Conservation (phyloP, 1,140 invertebrate species). For the Drosophila pruinosa region DNA sequence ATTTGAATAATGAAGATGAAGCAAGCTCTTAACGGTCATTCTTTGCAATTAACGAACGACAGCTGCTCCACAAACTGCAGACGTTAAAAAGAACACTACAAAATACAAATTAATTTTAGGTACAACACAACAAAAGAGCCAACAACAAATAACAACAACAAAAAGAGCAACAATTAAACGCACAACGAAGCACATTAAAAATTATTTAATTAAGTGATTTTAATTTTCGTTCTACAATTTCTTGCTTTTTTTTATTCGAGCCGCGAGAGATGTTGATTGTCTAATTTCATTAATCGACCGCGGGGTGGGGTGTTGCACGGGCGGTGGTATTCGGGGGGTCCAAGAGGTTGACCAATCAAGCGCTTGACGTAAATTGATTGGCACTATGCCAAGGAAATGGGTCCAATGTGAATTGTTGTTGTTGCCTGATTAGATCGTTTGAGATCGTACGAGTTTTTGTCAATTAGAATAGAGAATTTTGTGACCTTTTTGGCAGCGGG, state of each 20-base stretch:
- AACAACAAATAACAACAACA: slow-evolving; percentile 4
- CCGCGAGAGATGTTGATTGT: slow-evolving; percentile 66
- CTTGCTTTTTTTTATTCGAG: slow-evolving; percentile 25
- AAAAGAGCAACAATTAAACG: slow-evolving; percentile 37
- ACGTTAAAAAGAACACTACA: slow-evolving; percentile 2
- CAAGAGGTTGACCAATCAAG: slow-evolving; percentile 53
- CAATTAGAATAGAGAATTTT: slow-evolving; percentile 75
- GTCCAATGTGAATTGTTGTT: slow-evolving; percentile 53
- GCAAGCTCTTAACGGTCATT: slow-evolving; percentile 51
- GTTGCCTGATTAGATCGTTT: slow-evolving; percentile 14
- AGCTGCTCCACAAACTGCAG: slow-evolving; percentile 55
- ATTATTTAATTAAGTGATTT: slow-evolving; percentile 81
- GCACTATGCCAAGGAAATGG: slow-evolving; percentile 56
- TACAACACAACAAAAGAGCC: background rate
- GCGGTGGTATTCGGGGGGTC: background rate
- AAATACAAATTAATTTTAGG: slow-evolving; percentile 20
- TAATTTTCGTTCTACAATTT: slow-evolving; percentile 56
- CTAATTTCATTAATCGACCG: slow-evolving; percentile 76
- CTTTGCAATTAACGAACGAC: slow-evolving; percentile 67
- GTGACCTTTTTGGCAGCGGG: slow-evolving; percentile 46
- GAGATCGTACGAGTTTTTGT: slow-evolving; percentile 29
- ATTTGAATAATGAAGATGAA: slow-evolving; percentile 48
- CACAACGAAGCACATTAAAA: slow-evolving; percentile 64
- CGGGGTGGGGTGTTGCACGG: background rate
- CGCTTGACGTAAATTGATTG: slow-evolving; percentile 62